Base-by-base conservation (phyloP, 2,797 vertebrate species). In the Aeoliscus strigatus region DNA sequence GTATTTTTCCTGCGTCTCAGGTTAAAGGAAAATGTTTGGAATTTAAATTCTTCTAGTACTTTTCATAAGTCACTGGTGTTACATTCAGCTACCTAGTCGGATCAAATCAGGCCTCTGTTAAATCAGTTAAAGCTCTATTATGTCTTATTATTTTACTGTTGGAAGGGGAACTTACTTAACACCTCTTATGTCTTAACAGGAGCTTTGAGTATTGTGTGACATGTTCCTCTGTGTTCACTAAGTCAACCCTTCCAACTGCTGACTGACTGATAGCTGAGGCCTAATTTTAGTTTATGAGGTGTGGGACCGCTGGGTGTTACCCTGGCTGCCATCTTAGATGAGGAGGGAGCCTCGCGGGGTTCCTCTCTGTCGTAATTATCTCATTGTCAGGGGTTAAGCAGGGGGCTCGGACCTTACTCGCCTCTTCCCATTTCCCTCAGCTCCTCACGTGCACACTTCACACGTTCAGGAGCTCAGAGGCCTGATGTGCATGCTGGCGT, bases 281-380 rank as follows among this genome's bases (percentile, higher is more conserved):
- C 77, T 88, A 77, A 79, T 82, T 84, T 84, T 68, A 79, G 66
- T 65, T 80, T 80, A 83, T 83, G 82, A 86, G 86, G 73, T 75
- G 73, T 72, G 81, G 81, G 75, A 82, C 82, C 73, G 38, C 72
- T 84, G 79, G 80, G 76, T 82, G 79, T 73, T 86, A 77, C 69
- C 70, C 80, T 83, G 68, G 77, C 80, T 84, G 78, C 77, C 63
- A 56, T 80, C 79, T 82, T 82, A 75, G 76, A 80, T 49, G 60
- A 68, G 61, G 47, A 70, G 52, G 65, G 29, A 6, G 57, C 73
- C 82, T 72, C 66, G 0, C 5, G 69, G 54, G 77, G 75, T 47
- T 73, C 32, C 59, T 58, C 70, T 79, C 83, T 77, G 38, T 78
- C 66, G 51, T 60, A 82, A 86, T 85, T 85, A 85, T 85, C 75